These are phyloP conservation scores for Blennius ocellaris DNA, from an alignment of 2,113 vertebrate genomes.

Conservation along the genomic window DNA sequence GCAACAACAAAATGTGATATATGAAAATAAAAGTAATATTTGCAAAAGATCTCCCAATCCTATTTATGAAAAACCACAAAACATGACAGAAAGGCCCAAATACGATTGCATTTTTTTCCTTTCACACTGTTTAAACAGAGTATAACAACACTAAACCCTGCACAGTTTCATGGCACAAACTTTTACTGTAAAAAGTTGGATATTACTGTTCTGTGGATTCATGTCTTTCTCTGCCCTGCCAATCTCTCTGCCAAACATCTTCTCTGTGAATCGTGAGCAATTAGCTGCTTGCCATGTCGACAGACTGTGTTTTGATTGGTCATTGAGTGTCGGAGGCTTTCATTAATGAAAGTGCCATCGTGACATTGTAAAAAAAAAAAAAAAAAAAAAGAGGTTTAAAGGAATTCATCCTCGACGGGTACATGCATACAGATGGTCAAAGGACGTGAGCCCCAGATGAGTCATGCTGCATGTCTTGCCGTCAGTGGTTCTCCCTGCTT, in stretches of 20 bases:
- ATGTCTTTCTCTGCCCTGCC: conserved; percentile 25
- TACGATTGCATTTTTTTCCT: too few species aligned
- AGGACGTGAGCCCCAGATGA: conserved; percentile 33
- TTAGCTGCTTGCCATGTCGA: conserved; percentile 58
- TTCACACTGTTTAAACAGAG: too few species aligned
- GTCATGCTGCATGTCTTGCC: conserved; percentile 25
- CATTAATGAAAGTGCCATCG: conserved; percentile 57
- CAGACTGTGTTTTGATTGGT: conserved; percentile 71
- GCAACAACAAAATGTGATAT: too few species aligned
- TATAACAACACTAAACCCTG: too few species aligned
- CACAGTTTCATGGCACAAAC: too few species aligned
- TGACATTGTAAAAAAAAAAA: conserved; percentile 61
- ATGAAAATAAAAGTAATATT: too few species aligned
- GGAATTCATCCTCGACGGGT: conserved; percentile 6
- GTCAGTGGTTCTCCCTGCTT: conserved; percentile 33
- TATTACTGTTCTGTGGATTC: conserved; percentile 21
- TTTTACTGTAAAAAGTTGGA: too few species aligned
- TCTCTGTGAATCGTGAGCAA: conserved; percentile 45
- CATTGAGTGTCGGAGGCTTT: conserved; percentile 67
- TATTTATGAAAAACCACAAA: too few species aligned
- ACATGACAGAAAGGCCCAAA: too few species aligned
- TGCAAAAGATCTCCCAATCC: too few species aligned
- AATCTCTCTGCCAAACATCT: conserved; percentile 16
- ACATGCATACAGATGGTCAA: conserved; percentile 26
- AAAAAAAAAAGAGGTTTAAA: conserved; percentile 33